Conservation (phyloP, 2,797 vertebrate species). For the Vireo griseus region DNA sequence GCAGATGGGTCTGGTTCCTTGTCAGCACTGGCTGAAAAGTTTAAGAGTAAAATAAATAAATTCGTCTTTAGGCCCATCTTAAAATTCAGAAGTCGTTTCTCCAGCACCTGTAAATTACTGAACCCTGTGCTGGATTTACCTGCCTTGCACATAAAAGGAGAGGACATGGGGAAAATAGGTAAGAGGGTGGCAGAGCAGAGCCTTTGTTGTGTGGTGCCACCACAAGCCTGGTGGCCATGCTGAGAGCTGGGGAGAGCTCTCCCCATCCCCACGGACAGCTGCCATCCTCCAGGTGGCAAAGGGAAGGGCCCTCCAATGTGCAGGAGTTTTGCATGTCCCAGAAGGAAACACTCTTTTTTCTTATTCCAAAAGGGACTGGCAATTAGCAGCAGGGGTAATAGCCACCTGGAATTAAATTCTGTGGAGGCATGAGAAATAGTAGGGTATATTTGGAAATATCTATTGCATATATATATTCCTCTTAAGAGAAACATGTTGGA, state of each 20-base stretch:
- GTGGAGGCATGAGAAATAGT: constrained; percentile 21
- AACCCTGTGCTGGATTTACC: background rate
- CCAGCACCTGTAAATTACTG: background rate
- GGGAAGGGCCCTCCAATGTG: background rate
- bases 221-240: background rate
- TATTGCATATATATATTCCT: constrained; percentile 68
- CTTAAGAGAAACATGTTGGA: constrained; percentile 65
- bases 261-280: background rate
- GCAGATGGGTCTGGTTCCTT: background rate
- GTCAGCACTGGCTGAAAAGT: background rate
- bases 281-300: background rate
- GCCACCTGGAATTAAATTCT: constrained; percentile 51
- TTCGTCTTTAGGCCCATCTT: background rate
- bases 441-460: constrained; percentile 55
- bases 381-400: constrained; percentile 24
- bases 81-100: background rate
- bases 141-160: background rate
- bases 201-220: background rate
- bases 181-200: background rate
- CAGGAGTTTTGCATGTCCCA: background rate
- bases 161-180: background rate
- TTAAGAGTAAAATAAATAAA: background rate
- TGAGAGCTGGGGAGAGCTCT: fast-evolving
- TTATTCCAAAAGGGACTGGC: background rate
- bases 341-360: background rate